A percentile compares a stretch with the other conserved stretches of the same genome.
Evolutionary conservation across 1,140 invertebrate species (phyloP).

Genomic region (Lordiphosa clarofinis): DNA sequence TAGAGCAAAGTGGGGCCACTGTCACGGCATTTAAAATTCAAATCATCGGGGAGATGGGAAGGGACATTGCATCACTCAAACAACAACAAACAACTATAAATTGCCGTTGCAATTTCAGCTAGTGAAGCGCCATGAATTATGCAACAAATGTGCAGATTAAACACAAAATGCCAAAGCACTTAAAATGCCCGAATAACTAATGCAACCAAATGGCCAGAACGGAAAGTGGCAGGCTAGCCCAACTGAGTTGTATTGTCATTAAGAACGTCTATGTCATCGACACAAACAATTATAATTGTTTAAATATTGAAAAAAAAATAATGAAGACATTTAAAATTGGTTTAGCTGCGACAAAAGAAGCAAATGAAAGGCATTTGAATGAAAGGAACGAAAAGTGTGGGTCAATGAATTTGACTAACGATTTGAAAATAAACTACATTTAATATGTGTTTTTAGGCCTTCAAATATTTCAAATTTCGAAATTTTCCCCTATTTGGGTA

Average conservation of each 20-base stretch:
- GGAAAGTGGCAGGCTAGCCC: too few relatives aligned
- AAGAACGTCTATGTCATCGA: constrained; percentile 14
- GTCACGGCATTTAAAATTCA: constrained; percentile 51
- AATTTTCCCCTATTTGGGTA: too few relatives aligned
- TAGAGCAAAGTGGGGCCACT: constrained; percentile 22
- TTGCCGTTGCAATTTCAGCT: constrained; percentile 44
- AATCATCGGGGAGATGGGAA: constrained; percentile 34
- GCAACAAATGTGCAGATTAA: constrained; percentile 74
- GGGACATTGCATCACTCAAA: constrained; percentile 40
- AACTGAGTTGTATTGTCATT: constrained; percentile 5
- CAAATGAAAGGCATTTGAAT: too few relatives aligned
- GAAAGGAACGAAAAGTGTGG: too few relatives aligned
- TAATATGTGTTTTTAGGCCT: too few relatives aligned
- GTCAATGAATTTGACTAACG: too few relatives aligned
- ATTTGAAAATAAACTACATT: too few relatives aligned
- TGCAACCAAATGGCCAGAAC: constrained; percentile 13
- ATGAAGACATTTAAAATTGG: constrained; percentile 26
- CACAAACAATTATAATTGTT: constrained; percentile 58
- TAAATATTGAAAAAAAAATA: constrained; percentile 53
- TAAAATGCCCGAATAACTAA: constrained; percentile 65
- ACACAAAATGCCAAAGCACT: constrained; percentile 73
- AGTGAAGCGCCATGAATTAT: constrained; percentile 55
- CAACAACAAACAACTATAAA: constrained; percentile 37
- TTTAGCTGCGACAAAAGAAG: too few relatives aligned
- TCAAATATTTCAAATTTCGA: too few relatives aligned